These are phyloP conservation scores for Diploptera punctata DNA, from an alignment of 2,888 invertebrate species.

Conservation along the genomic window DNA sequence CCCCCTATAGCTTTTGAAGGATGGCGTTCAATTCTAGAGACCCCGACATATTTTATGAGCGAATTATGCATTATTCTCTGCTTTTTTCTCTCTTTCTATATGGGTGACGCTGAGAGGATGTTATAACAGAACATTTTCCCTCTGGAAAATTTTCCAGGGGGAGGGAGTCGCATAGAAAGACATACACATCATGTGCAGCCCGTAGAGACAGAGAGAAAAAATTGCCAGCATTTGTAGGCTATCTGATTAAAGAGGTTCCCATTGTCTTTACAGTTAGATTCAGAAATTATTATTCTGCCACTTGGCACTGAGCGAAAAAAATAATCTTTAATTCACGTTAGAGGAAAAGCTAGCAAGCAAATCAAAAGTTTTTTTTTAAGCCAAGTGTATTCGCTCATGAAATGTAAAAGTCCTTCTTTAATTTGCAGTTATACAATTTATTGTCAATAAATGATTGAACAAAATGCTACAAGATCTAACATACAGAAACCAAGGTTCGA, in stretches of 20 bases:
- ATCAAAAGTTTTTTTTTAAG: no score
- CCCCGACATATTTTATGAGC: constrained; percentile 71
- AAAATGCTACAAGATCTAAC: no score
- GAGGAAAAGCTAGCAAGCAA: no score
- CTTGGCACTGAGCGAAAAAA: no score
- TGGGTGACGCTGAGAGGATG: constrained; percentile 47
- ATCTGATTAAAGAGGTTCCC: background rate
- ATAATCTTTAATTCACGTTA: no score
- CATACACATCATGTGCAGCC: constrained; percentile 17
- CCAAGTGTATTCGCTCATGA: no score
- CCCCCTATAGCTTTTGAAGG: constrained; percentile 56
- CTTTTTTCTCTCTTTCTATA: constrained; percentile 35
- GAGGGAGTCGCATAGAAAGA: constrained; percentile 34
- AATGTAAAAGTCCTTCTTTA: no score
- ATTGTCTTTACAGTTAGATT: background rate
- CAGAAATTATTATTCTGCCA: no score
- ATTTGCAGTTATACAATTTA: no score
- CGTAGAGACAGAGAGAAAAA: background rate
- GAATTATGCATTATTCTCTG: constrained; percentile 60
- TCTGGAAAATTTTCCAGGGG: constrained; percentile 46
- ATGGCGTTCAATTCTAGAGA: constrained; percentile 73
- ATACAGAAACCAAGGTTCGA: no score
- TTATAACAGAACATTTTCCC: constrained; percentile 50
- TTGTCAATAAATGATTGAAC: no score
- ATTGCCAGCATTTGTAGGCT: constrained; percentile 11